Evolutionary conservation across 2,888 invertebrate species (phyloP).

Genomic region (Pristionchus maxplancki): DNA sequence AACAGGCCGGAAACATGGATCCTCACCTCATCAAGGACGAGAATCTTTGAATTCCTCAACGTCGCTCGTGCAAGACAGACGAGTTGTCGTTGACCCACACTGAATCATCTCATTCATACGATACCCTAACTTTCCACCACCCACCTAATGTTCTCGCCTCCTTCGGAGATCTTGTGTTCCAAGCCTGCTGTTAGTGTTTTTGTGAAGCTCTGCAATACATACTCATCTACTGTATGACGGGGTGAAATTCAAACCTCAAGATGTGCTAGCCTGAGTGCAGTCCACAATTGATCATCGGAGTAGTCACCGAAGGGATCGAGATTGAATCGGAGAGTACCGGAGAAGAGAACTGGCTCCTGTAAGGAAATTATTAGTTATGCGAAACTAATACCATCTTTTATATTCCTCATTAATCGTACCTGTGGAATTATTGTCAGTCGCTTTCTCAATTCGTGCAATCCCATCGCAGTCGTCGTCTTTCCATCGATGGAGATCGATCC

Average conservation of each 20-base stretch:
- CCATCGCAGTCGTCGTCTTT: conserved; percentile 86
- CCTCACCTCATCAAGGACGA: conserved; percentile 38
- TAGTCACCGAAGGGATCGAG: conserved; percentile 71
- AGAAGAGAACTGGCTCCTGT: conserved; percentile 74
- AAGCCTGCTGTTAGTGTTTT: conserved; percentile 58
- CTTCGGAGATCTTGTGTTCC: conserved; percentile 63
- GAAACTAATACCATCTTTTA: no score
- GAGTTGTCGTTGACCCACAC: conserved; percentile 50
- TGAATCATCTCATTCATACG: not conserved
- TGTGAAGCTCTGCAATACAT: conserved; percentile 19
- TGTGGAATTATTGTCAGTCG: conserved; percentile 87
- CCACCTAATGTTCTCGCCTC: conserved; percentile 71
- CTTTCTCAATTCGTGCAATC: conserved; percentile 89
- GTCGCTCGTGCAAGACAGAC: conserved; percentile 48
- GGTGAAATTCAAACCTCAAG: no score
- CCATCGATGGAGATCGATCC: conserved; percentile 90
- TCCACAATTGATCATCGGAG: conserved; percentile 66
- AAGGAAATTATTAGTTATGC: not conserved
- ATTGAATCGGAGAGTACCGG: conserved; percentile 74
- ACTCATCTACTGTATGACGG: no score
- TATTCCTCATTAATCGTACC: conserved; percentile 51
- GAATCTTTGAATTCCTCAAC: conserved; percentile 40
- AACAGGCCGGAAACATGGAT: not conserved
- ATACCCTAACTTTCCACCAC: not conserved
- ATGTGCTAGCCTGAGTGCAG: conserved; percentile 70